Evolutionary conservation across 2,797 vertebrate species (phyloP).

Genomic region (Myripristis murdjan): DNA sequence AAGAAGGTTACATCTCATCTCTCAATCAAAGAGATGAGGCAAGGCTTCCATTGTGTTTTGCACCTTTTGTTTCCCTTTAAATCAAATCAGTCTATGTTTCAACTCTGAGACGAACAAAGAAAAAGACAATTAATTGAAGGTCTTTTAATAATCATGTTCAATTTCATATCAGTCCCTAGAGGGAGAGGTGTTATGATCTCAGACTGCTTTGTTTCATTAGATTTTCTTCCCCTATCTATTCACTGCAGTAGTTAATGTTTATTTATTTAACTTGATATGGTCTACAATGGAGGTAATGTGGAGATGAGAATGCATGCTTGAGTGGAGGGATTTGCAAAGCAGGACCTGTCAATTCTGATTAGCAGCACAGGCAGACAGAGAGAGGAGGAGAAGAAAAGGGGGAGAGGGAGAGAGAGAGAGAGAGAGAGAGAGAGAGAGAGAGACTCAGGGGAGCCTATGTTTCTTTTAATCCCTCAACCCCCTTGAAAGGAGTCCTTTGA

Average conservation of each 20-base stretch:
- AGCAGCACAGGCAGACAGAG: slow-evolving; percentile 33
- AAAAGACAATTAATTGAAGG: slow-evolving; percentile 66
- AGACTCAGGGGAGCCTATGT: slow-evolving; percentile 55
- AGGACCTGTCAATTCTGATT: slow-evolving; percentile 75
- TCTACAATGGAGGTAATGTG: slow-evolving; percentile 65
- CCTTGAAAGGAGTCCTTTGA: slow-evolving; percentile 38
- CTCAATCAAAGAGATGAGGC: slow-evolving; percentile 18
- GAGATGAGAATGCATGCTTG: slow-evolving; percentile 67
- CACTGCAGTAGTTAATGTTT: slow-evolving; percentile 57
- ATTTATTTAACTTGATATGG: slow-evolving; percentile 70
- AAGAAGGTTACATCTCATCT: slow-evolving; percentile 13
- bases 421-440: slow-evolving; percentile 40
- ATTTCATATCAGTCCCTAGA: slow-evolving; percentile 70
- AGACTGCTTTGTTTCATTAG: slow-evolving; percentile 65
- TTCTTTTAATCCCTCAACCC: slow-evolving; percentile 47
- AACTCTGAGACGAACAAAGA: slow-evolving; percentile 48
- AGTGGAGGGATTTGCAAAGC: slow-evolving; percentile 69
- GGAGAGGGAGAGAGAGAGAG: slow-evolving; percentile 40
- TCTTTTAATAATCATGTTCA: slow-evolving; percentile 72
- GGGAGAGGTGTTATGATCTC: slow-evolving; percentile 61
- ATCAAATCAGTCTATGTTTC: slow-evolving; percentile 44
- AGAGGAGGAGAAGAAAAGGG: slow-evolving; percentile 28
- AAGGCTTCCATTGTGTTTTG: neutral
- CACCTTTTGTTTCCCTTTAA: slow-evolving; percentile 48
- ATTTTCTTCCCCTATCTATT: slow-evolving; percentile 46